These are phyloP conservation scores for Sminthopsis crassicaudata DNA, from an alignment of 2,113 vertebrate genomes.

Conservation along the genomic window DNA sequence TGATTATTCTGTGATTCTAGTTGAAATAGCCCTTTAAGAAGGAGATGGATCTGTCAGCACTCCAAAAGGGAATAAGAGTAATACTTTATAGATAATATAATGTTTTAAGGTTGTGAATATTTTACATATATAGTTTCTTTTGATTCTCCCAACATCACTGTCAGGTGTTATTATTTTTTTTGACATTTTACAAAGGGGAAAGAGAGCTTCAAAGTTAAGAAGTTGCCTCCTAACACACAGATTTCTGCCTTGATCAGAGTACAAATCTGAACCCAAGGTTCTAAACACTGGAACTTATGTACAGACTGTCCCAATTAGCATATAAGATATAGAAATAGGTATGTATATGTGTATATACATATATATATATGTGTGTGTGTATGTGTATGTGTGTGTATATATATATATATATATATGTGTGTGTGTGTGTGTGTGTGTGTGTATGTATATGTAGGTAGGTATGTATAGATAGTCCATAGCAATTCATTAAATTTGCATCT, in stretches of 20 bases:
- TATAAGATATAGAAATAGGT: not conserved
- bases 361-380: too few relatives aligned
- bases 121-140: not conserved
- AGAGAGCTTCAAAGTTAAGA: not conserved
- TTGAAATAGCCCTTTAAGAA: not conserved
- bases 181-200: conserved; percentile 19
- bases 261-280: not conserved
- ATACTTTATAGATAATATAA: not conserved
- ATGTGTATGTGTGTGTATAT: too few relatives aligned
- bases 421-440: too few relatives aligned
- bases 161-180: not conserved
- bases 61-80: not conserved
- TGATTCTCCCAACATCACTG: not conserved
- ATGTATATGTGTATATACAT: not conserved
- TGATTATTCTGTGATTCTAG: not conserved
- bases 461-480: not conserved
- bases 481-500: not conserved
- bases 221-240: not conserved
- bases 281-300: not conserved
- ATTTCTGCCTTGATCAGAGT: not conserved
- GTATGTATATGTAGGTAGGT: not conserved
- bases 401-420: too few relatives aligned
- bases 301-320: not conserved
- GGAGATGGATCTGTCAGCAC: not conserved
- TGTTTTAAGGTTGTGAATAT: not conserved